Percentiles rank a stretch among this genome's conserved stretches.
Conservation (phyloP, 2,888 invertebrate species). For the Mythimna albipuncta region DNA sequence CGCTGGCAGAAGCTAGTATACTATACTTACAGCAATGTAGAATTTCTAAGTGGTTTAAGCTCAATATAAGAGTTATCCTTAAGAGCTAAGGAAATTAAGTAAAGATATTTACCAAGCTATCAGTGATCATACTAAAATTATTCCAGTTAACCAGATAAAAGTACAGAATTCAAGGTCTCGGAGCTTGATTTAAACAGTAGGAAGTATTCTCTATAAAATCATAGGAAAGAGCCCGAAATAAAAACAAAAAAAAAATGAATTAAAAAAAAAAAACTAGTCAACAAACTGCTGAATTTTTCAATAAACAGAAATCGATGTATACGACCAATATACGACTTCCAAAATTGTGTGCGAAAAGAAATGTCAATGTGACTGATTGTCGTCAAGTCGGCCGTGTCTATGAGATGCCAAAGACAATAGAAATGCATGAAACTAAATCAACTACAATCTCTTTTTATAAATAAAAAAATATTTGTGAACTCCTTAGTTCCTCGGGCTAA, state of each 20-base stretch:
- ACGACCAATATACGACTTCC: too few relatives aligned
- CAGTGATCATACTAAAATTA: background rate
- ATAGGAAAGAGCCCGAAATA: background rate
- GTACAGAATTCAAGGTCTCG: background rate
- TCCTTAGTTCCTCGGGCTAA: too few relatives aligned
- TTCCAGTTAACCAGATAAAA: background rate
- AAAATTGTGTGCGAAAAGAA: slow-evolving; percentile 5
- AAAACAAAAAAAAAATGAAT: too few relatives aligned
- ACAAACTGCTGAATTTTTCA: background rate
- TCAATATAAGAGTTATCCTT: too few relatives aligned
- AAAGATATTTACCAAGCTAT: slow-evolving; percentile 9
- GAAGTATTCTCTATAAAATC: background rate
- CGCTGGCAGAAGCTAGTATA: too few relatives aligned
- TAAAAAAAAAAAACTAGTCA: background rate
- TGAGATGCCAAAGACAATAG: background rate
- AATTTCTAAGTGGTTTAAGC: too few relatives aligned
- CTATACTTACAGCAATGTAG: too few relatives aligned
- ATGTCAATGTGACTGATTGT: background rate
- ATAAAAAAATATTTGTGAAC: too few relatives aligned
- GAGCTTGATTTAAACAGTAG: background rate
- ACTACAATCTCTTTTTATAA: background rate
- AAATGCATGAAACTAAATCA: background rate
- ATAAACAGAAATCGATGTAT: background rate
- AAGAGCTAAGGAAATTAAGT: background rate
- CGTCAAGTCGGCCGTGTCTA: background rate